Base-by-base conservation (phyloP, 2,888 invertebrate genomes). In the Pristionchus exspectatus region DNA sequence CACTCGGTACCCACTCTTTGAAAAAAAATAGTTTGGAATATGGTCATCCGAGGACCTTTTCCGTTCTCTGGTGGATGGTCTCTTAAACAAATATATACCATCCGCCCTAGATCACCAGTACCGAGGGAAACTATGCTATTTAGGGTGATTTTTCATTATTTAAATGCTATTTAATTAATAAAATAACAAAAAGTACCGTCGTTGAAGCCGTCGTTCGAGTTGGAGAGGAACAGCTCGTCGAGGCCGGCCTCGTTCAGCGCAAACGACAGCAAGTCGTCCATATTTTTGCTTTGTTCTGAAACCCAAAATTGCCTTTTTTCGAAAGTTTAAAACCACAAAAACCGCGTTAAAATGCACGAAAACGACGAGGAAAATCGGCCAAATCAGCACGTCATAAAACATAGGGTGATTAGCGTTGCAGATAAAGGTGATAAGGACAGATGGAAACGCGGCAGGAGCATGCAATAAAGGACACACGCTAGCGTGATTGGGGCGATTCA, bases 261-360 rank as follows among this genome's bases (percentile, higher is more conserved):
- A 16, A 91, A 92, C 63, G 93, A 92, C 38, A 93, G 90, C 88
- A 93, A 89, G 63, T 93, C 93, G 33, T 92, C 92, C 93, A 93
- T 93, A 74, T 38, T 33, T 30, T 72, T 33, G 72, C 33, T 16
- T 30, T 21, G 16, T 72, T 72, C 72, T 72, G 72, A 50, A 50
- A 50, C 44, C 9, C 44, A 9, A 50, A 50, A 38, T 38, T 38
- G 4, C 16, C 30, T 54, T 24, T 54, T 24, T n/a, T 30, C n/a
- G 33, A 2, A 38, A 77, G 30, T 38, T 38, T 24, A 77, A 77
- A 81, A 50, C n/a, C 14, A 10, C 7, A 24, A 81, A 38, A 81
- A 50, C 27, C 72, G 14, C 69, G 27, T 69, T 2, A 27, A 69
- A 69, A 27, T 69, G 27, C 16, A 33, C 33, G 33, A 72, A 72